Evolutionary conservation across 2,888 invertebrate species (phyloP), one percentile per base, ranked within the genome.

Genomic region (Scaptomyza reducta): DNA sequence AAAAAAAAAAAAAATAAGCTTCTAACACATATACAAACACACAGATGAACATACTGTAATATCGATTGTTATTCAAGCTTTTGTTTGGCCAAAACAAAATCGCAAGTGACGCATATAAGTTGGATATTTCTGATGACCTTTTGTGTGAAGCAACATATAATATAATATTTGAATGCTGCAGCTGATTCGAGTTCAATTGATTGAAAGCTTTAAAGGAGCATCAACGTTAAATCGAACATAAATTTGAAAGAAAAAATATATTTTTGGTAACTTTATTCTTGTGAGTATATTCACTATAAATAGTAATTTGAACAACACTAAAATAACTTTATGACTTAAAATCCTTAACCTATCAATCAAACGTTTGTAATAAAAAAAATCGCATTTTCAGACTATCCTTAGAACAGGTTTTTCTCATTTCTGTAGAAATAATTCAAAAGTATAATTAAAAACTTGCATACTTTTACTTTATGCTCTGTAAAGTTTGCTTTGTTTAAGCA

Each of bases 61-160:
- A 60, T 73, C 57, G 77, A 77, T 60, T 77, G 74, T 54, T 60
- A 68, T 68, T 77, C 58, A 69, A 74, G 77, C 69, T 74, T 74
- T 68, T 69, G 60, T 61, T 55, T 58, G 74, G 38, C 47, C 60
- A n/a, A 41, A 55, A 54, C 50, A 62, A 51, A 59, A 62, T 59
- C 59, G 56, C 77, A 76, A 62, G 53, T 49, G 65, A 25, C 64
- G 35, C 51, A 35, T 38, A 66, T 22, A 35, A 62, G 53, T 72
- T 51, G 51, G 35, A 77, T 72, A 77, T 56, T 54, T 57, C 56
- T 62, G 56, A 50, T 60, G 68, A 67, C 62, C 68, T 73, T 45
- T 51, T 33, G 29, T 33, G 16, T 9, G 38, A 42, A 45, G 38
- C 40, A 35, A 47, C 27, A 27, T 14, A 57, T 58, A 47, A 16